A percentile compares a stretch with the other conserved stretches of the same genome.
These are phyloP conservation scores for Meganola albula DNA, from an alignment of 2,888 invertebrate genomes.

Conservation along the genomic window DNA sequence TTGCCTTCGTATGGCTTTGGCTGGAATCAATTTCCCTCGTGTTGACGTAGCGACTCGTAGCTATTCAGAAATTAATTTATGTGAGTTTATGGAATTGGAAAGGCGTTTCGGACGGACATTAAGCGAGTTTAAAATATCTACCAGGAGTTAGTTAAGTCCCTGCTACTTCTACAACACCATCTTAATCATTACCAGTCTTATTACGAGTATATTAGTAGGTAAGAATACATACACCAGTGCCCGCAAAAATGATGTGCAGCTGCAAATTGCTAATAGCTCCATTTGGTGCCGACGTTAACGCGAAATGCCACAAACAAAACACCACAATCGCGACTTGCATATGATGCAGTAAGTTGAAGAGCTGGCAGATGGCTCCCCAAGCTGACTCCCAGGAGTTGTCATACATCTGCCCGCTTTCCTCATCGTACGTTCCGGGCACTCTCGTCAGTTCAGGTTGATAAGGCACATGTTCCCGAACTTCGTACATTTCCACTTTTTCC, in stretches of 20 bases:
- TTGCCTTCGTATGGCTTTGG: no score
- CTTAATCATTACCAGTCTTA: no score
- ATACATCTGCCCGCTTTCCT: conserved; percentile 56
- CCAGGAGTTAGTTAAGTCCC: no score
- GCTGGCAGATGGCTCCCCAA: conserved; percentile 62
- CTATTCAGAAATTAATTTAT: no score
- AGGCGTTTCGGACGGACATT: no score
- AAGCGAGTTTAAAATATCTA: no score
- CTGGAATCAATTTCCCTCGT: no score
- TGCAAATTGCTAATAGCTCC: conserved; percentile 64
- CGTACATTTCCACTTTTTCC: conserved; percentile 64
- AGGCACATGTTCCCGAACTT: conserved; percentile 68
- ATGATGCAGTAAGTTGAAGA: conserved; percentile 65
- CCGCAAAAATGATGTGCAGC: conserved; percentile 67
- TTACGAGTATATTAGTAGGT: background rate
- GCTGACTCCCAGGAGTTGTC: conserved; percentile 58
- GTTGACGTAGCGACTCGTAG: no score
- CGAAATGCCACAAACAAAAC: conserved; percentile 65
- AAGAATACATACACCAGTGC: conserved; percentile 64
- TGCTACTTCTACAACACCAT: no score
- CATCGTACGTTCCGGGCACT: conserved; percentile 60
- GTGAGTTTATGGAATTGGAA: no score
- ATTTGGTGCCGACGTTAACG: conserved; percentile 54
- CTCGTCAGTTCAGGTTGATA: conserved; percentile 65
- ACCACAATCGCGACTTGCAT: conserved; percentile 68